Evolutionary conservation across 2,888 invertebrate genomes (phyloP).

Genomic region (Dyspetes luteomarginatus): DNA sequence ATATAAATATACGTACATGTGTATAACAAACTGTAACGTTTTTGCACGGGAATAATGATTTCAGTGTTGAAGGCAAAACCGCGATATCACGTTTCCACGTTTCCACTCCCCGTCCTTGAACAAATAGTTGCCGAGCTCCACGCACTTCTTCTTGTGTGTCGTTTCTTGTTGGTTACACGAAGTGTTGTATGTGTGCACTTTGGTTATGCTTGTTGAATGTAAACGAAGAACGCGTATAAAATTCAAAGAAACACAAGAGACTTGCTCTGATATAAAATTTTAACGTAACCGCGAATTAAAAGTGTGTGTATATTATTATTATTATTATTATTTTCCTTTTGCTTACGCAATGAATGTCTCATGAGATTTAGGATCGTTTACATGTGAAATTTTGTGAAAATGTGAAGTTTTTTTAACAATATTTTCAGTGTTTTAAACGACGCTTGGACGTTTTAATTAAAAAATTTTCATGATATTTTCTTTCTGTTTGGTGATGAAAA

Average conservation of each 20-base stretch:
- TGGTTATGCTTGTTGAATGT: slow-evolving; percentile 9
- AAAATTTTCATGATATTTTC: too few relatives aligned
- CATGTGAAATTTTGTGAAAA: too few relatives aligned
- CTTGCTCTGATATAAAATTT: slow-evolving; percentile 7
- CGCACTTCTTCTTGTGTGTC: slow-evolving; percentile 31
- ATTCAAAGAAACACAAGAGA: not conserved
- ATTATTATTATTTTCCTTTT: not conserved
- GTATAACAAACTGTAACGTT: slow-evolving; percentile 1
- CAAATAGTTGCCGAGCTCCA: slow-evolving; percentile 43
- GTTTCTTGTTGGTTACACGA: slow-evolving; percentile 11
- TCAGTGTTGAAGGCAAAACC: slow-evolving; percentile 63
- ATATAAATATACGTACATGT: not conserved
- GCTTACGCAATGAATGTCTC: slow-evolving; percentile 14
- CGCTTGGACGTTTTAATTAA: too few relatives aligned
- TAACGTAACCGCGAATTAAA: slow-evolving; percentile 7
- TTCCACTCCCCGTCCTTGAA: slow-evolving; percentile 64
- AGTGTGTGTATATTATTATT: not conserved
- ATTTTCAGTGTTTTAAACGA: too few relatives aligned
- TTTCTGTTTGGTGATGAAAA: too few relatives aligned
- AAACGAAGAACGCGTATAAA: not conserved
- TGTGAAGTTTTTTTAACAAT: too few relatives aligned
- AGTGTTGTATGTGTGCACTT: not conserved
- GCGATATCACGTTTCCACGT: slow-evolving; percentile 66
- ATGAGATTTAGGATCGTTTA: not conserved
- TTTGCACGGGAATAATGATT: slow-evolving; percentile 56